Conservation (phyloP, 2,113 vertebrate species). For the Spheniscus mendiculus region DNA sequence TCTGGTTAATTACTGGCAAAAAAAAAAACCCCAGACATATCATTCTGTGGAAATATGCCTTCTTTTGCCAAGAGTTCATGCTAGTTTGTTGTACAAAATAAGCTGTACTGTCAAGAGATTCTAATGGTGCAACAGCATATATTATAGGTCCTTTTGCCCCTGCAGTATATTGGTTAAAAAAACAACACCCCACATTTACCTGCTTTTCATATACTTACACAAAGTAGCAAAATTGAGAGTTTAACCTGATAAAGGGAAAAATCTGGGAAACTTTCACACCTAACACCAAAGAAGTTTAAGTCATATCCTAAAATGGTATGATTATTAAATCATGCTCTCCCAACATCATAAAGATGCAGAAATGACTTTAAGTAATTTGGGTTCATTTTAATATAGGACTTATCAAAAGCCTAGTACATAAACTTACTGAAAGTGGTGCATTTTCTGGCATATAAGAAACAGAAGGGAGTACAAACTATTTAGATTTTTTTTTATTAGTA, state of each 20-base stretch:
- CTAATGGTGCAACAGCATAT: background rate
- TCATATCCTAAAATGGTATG: background rate
- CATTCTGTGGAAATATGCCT: background rate
- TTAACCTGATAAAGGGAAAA: background rate
- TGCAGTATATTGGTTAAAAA: background rate
- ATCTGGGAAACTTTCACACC: background rate
- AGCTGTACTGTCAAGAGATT: background rate
- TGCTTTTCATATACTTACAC: background rate
- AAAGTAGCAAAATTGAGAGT: background rate
- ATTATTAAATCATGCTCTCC: background rate
- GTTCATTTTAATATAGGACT: background rate
- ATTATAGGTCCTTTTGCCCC: background rate
- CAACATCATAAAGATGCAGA: background rate
- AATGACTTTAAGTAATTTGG: background rate
- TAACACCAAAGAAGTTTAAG: background rate
- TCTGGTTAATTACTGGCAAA: background rate
- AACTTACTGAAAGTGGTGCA: background rate
- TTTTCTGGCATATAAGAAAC: background rate
- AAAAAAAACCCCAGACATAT: background rate
- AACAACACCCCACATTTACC: background rate
- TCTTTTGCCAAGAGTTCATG: background rate
- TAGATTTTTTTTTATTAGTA: background rate
- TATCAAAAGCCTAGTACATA: background rate
- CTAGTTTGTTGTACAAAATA: background rate
- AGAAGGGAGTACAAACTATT: background rate